Evolutionary conservation across 2,888 invertebrate genomes (phyloP), one percentile per base, ranked within the genome.

Genomic region (Ophion slaviceki): DNA sequence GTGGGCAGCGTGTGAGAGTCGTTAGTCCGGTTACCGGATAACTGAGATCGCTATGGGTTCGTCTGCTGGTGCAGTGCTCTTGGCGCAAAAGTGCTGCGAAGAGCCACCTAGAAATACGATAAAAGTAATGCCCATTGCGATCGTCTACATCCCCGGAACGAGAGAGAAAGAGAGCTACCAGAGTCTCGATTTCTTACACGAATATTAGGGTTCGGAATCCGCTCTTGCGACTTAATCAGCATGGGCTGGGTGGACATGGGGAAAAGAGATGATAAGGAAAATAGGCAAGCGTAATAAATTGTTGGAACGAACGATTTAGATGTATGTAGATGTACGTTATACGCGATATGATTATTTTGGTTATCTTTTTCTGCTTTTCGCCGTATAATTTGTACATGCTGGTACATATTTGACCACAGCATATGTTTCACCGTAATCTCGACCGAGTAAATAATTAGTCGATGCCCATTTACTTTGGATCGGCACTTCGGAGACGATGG

Each of bases 21-120:
- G 90, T 90, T 87, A 89, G 90, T 91, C 90, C 84, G 86, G 84
- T 87, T 85, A 81, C 79, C 70, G 80, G 81, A 85, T 88, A 87
- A 88, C 84, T 77, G 80, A 28, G 40, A 62, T 11, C 11, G 68
- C 72, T 47, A 71, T 62, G 70, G 62, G 45, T 61, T 14, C 28
- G 28, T 70, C 17, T 62, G 47, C 17, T 20, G 53, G 61, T 57
- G 66, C 72, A 68, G 53, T 45, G 61, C 76, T 76, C 76, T 28
- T 57, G 79, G 80, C 83, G 80, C 82, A 86, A 82, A 80, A 85
- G 74, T 83, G 45, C 66, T 71, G 32, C 17, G 59, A 75, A 66
- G 53, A 71, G 76, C 80, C 61, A 70, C 68, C 57, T 70, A 86
- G 57, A 61, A 68, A 61, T 76, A 14, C 17, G 71, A 66, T 80